Evolutionary conservation across 2,113 vertebrate species (phyloP), one percentile per base, ranked within the genome.

Genomic region (Pseudois nayaur): DNA sequence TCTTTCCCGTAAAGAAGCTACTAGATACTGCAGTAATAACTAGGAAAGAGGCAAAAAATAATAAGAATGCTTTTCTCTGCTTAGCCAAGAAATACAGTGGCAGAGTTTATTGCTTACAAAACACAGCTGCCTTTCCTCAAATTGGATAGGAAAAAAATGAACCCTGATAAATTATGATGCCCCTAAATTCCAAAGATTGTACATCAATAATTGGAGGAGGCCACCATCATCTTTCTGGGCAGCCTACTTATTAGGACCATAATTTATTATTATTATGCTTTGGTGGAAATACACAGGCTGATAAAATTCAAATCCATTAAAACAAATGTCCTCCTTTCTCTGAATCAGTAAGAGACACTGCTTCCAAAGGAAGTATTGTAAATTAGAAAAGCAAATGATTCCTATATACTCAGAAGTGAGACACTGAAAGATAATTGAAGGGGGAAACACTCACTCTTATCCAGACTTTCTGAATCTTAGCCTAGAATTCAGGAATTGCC

Each of bases 251-350:
- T 99, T 99, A 99, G 98, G 98, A 96, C 96, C 86, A 92, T 99
- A 99, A 99, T 99, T 99, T 99, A 99, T 98, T 98, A 98, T 99
- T 98, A 99, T 99, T 98, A 98, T 96, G 97, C 97, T 95, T 98
- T 94, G 98, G 98, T 98, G 98, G 98, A 98, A 98, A 98, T 98
- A 97, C 59, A 71, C 97, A 98, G 96, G 98, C 98, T 98, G 98
- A 98, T 98, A 99, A 99, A 98, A 99, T 98, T 98, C 98, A 98
- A 98, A 98, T 98, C 99, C 98, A 98, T 99, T 98, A 98, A 98
- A 98, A 98, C 98, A 97, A 99, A 98, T 23, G 92, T 97, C 98
- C 97, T 96, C 98, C 98, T 98, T 98, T 97, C 98, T 98, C 98
- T 93, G 94, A 98, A 96, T 97, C 98, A 98, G 98, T 96, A 98